Percentiles rank a stretch among this genome's conserved stretches.
Conservation (phyloP, 2,113 vertebrate species). For the Orientallactaga bullata region DNA sequence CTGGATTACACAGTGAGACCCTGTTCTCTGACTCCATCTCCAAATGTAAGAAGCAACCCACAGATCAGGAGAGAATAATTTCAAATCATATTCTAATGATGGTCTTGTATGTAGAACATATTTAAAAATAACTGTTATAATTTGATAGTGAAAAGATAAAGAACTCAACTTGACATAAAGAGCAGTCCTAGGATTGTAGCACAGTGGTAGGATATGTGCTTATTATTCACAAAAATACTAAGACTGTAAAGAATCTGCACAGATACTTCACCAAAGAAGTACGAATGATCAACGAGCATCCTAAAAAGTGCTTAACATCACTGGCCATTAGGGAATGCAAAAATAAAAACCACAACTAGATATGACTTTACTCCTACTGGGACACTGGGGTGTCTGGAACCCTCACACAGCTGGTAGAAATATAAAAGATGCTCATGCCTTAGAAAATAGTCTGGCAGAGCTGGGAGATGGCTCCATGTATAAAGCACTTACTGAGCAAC, state of each 20-base stretch:
- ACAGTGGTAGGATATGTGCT: not conserved
- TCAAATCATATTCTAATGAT: not conserved
- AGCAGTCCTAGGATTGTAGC: not conserved
- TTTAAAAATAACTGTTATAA: not conserved
- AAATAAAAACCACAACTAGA: constrained; percentile 35
- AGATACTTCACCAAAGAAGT: constrained; percentile 34
- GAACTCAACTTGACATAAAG: not conserved
- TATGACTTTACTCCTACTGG: not conserved
- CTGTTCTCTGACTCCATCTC: not conserved
- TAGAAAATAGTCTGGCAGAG: not conserved
- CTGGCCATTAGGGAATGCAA: constrained; percentile 28
- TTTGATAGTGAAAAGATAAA: not conserved
- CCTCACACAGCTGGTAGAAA: not conserved
- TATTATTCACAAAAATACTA: not conserved
- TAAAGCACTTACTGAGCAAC: too few relatives aligned
- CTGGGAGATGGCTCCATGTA: too few relatives aligned
- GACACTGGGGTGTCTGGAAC: not conserved
- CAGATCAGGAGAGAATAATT: not conserved
- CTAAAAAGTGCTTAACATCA: constrained; percentile 13
- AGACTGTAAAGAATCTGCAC: not conserved
- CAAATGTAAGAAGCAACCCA: not conserved
- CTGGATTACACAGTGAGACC: not conserved
- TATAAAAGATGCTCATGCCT: not conserved
- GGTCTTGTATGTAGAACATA: not conserved
- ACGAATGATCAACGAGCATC: not conserved